Conservation (phyloP, 2,113 vertebrate species). For the Taxidea taxus region DNA sequence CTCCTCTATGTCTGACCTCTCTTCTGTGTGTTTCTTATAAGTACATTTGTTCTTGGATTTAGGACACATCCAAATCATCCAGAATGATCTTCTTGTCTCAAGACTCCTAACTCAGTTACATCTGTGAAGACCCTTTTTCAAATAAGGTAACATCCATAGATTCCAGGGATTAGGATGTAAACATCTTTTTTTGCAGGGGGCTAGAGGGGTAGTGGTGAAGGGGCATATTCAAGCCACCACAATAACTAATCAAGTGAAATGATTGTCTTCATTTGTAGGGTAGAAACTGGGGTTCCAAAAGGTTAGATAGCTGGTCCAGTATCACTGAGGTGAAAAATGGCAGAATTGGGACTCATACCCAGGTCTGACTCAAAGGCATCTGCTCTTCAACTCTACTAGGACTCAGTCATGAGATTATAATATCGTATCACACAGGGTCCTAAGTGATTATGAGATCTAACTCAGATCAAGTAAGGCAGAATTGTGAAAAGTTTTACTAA, state of each 20-base stretch:
- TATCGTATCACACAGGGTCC: not conserved
- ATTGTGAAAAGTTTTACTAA: not conserved
- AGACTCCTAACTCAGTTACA: not conserved
- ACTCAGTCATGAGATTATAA: not conserved
- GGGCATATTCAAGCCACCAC: not conserved
- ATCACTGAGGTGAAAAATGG: not conserved
- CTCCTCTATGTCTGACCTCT: not conserved
- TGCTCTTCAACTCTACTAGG: not conserved
- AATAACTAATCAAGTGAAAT: not conserved
- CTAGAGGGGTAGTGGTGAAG: rapidly evolving
- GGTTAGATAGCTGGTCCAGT: not conserved
- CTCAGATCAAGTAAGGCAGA: not conserved
- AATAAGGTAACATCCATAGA: not conserved
- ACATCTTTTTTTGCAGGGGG: too few relatives aligned
- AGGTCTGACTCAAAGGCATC: not conserved
- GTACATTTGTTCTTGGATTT: not conserved
- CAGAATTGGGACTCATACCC: not conserved
- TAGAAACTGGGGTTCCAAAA: not conserved
- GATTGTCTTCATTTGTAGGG: not conserved
- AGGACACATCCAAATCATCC: not conserved
- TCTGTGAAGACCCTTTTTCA: not conserved
- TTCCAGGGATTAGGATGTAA: not conserved
- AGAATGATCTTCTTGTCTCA: not conserved
- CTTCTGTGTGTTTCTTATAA: not conserved
- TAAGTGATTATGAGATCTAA: not conserved